Evolutionary conservation across 53 echinoderm and acorn worm genomes (phyloP), one percentile per base, ranked within the genome.

Genomic region (Apostichopus leukothele): DNA sequence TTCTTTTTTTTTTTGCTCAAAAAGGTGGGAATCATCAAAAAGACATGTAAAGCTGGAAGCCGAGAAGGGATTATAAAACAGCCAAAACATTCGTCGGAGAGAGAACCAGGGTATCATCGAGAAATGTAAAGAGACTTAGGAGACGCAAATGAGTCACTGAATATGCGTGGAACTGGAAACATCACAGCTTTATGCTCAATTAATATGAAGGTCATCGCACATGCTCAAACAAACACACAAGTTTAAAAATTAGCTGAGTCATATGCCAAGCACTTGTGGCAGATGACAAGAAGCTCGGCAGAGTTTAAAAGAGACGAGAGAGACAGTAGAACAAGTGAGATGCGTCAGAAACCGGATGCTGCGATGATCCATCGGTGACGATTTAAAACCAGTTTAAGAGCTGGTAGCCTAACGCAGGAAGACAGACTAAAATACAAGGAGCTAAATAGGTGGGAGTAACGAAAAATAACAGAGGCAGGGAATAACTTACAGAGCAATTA

Each of bases 181-280:
- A 18, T 16, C 18, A 6, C 20, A 71, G 71, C 16, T 71, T 71
- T 16, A 16, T 71, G 71, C 71, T 71, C 71, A 71, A 80, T 53
- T 21, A 80, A 19, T 80, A 53, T 22, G 51, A 80, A 80, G 80
- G 80, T 80, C 57, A 80, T 57, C n/a, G 80, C 80, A 55, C 80
- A 80, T 80, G 80, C 80, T 80, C 80, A 80, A 55, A 80, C 16
- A 71, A 71, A 19, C 71, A 71, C 71, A 71, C 18, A 71, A 71
- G 71, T 71, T 71, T 71, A 16, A 16, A 9, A 13, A 80, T 54
- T 16, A 54, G 80, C 80, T 80, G 80, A 80, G 54, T 80, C 80
- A 80, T 80, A 76, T 57, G 57, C 71, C 71, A 71, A n/a, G 18
- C 71, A 71, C 71, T 71, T 71, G 71, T 71, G 71, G 71, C 13